Conservation (phyloP, 2,888 invertebrate genomes). For the Drosophila kokeensis region DNA sequence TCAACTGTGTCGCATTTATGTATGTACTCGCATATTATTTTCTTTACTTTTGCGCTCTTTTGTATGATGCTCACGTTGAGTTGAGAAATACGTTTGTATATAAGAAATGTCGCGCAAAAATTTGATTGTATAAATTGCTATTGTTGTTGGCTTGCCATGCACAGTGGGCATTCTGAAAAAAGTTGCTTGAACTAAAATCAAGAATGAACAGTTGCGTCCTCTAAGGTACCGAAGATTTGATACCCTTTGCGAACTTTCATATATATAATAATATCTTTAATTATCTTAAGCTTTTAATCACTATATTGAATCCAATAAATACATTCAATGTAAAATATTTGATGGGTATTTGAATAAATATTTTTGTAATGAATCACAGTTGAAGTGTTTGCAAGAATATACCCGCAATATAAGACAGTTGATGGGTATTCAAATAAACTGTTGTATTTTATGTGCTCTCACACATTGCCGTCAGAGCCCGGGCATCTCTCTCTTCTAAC, state of each 20-base stretch:
- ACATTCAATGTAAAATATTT: background rate
- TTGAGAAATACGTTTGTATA: slow-evolving; percentile 55
- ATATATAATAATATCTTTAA: background rate
- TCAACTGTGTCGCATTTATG: slow-evolving; percentile 32
- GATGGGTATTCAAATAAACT: slow-evolving; percentile 17
- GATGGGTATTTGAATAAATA: background rate
- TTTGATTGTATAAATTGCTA: slow-evolving; percentile 46
- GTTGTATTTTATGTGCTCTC: slow-evolving; percentile 6
- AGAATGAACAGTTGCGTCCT: background rate
- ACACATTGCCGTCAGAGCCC: slow-evolving; percentile 20
- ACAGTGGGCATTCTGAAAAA: slow-evolving; percentile 57
- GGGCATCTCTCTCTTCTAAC: slow-evolving; percentile 23
- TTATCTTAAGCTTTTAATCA: background rate
- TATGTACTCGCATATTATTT: slow-evolving; percentile 32
- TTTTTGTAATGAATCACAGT: background rate
- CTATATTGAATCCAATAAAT: background rate
- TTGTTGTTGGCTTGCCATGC: slow-evolving; percentile 43
- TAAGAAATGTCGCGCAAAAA: slow-evolving; percentile 52
- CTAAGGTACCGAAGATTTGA: background rate
- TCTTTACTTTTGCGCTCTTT: slow-evolving; percentile 51
- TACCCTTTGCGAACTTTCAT: background rate
- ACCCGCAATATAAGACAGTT: background rate
- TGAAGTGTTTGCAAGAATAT: background rate
- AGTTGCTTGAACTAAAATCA: background rate
- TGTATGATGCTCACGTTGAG: slow-evolving; percentile 73